Evolutionary conservation across 2,797 vertebrate species (phyloP).

Genomic region (Anableps anableps): DNA sequence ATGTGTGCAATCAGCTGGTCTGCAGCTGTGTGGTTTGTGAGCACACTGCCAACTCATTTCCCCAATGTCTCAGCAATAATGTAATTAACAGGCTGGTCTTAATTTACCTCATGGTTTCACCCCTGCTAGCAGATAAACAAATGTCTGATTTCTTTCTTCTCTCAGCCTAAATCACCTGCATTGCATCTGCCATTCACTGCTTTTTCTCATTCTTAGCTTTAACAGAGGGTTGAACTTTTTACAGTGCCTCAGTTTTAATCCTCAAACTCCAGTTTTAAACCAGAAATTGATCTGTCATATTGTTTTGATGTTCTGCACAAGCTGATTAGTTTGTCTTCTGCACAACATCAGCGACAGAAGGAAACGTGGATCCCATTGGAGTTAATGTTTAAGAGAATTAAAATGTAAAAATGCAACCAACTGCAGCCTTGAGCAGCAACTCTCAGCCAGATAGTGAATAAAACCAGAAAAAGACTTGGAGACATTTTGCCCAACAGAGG

Average conservation of each 20-base stretch:
- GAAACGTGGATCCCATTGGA: background rate
- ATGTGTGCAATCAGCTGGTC: conserved; percentile 61
- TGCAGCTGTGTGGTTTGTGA: conserved; percentile 63
- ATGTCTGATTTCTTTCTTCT: background rate
- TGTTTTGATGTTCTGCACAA: background rate
- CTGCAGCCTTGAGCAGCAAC: background rate
- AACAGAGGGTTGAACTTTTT: background rate
- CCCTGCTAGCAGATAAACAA: conserved; percentile 31
- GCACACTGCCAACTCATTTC: conserved; percentile 45
- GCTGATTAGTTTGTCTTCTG: background rate
- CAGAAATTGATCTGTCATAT: background rate
- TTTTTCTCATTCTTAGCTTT: background rate
- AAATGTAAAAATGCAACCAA: background rate
- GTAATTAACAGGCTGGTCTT: conserved; percentile 37
- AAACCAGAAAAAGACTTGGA: background rate
- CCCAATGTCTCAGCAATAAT: conserved; percentile 35
- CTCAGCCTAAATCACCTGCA: background rate
- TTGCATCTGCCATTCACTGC: background rate
- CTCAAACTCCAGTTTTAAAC: background rate
- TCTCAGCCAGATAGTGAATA: background rate
- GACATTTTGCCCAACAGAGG: background rate
- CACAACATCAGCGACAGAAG: background rate
- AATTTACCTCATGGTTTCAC: conserved; percentile 34
- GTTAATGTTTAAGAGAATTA: background rate
- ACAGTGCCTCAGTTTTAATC: background rate